Evolutionary conservation across 2,113 vertebrate species (phyloP).

Genomic region (Castor canadensis): DNA sequence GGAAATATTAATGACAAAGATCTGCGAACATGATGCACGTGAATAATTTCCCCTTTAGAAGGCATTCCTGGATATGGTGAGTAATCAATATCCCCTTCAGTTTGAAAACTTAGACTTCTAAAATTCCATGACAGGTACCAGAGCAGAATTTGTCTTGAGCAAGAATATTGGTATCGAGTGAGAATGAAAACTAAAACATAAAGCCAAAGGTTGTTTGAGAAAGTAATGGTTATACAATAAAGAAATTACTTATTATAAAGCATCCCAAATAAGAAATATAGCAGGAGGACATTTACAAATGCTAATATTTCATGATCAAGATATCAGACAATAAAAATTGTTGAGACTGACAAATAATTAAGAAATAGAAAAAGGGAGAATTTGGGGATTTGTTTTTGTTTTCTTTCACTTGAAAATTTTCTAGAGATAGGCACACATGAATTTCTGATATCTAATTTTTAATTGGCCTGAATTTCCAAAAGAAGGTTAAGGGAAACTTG

Average conservation of each 20-base stretch:
- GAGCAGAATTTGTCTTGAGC: conserved; percentile 58
- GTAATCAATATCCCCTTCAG: conserved; percentile 83
- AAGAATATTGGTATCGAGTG: conserved; percentile 37
- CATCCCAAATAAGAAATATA: conserved; percentile 55
- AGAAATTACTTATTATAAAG: conserved; percentile 50
- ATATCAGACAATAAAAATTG: not conserved
- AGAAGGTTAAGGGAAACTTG: conserved; percentile 39
- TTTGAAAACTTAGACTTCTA: conserved; percentile 72
- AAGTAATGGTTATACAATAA: conserved; percentile 68
- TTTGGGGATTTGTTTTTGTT: not conserved
- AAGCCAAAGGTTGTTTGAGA: conserved; percentile 57
- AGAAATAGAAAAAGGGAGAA: not conserved
- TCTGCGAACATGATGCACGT: conserved; percentile 95
- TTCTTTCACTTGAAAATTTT: conserved; percentile 47
- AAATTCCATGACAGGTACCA: conserved; percentile 76
- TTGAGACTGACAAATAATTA: conserved; percentile 19
- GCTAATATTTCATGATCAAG: not conserved
- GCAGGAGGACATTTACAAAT: not conserved
- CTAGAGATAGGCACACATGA: not conserved
- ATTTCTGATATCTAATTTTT: conserved; percentile 29
- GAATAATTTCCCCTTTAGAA: conserved; percentile 95
- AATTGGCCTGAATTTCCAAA: conserved; percentile 27
- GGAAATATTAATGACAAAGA: conserved; percentile 86
- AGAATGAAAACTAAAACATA: conserved; percentile 46
- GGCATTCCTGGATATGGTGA: conserved; percentile 99